A percentile compares a stretch with the other conserved stretches of the same genome.
Evolutionary conservation across 2,888 invertebrate species (phyloP).

Genomic region (Ornithoptera priamus): DNA sequence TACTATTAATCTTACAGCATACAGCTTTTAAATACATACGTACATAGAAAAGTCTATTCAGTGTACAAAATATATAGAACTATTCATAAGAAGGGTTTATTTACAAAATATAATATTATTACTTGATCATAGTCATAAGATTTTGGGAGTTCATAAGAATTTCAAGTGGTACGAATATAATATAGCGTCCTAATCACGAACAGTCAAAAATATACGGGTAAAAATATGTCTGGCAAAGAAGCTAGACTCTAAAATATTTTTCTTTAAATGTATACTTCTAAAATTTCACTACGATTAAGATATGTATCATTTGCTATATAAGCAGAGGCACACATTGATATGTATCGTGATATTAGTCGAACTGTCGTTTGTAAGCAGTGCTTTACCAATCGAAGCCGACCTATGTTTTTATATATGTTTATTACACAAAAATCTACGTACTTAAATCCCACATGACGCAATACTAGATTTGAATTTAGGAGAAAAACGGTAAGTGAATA

Average conservation of each 20-base stretch:
- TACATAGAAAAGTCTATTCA: constrained; percentile 53
- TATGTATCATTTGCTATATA: constrained; percentile 74
- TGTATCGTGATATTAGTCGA: constrained; percentile 64
- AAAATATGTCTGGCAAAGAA: constrained; percentile 71
- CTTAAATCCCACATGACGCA: neutral
- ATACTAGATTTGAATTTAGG: neutral
- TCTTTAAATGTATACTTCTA: constrained; percentile 69
- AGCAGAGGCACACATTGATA: constrained; percentile 80
- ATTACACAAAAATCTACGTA: constrained; percentile 34
- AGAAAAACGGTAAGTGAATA: neutral
- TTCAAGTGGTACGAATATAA: constrained; percentile 66
- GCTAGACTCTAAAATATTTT: constrained; percentile 53
- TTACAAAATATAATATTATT: constrained; percentile 70
- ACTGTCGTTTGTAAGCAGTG: constrained; percentile 62
- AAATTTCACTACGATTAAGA: constrained; percentile 71
- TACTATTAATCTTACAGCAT: constrained; percentile 21
- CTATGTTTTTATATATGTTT: constrained; percentile 38
- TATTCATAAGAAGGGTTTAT: constrained; percentile 66
- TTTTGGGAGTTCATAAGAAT: constrained; percentile 76
- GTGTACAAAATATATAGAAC: constrained; percentile 52
- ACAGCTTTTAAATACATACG: constrained; percentile 41
- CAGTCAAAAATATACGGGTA: constrained; percentile 69
- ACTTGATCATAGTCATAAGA: constrained; percentile 77
- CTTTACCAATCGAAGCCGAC: constrained; percentile 71
- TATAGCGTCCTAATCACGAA: constrained; percentile 69